A percentile compares a stretch with the other conserved stretches of the same genome.
Conservation (phyloP, 2,888 invertebrate genomes). For the Onchidella celtica region DNA sequence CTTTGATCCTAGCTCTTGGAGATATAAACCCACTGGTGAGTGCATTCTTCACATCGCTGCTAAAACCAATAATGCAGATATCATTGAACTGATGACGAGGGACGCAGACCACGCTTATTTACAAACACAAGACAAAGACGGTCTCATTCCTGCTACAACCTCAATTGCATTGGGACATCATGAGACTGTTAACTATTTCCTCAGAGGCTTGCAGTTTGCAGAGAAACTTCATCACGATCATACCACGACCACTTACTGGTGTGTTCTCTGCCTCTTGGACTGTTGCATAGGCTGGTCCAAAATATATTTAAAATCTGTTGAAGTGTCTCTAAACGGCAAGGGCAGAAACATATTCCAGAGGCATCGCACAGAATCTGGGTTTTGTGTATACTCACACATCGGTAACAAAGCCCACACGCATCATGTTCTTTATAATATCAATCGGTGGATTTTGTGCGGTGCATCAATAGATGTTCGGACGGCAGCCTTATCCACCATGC, state of each 20-base stretch:
- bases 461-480: slow-evolving; percentile 25
- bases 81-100: slow-evolving; percentile 42
- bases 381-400: slow-evolving; percentile 14
- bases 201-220: slow-evolving; percentile 21
- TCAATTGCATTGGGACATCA: slow-evolving; percentile 50
- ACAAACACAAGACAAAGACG: slow-evolving; percentile 42
- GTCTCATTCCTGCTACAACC: slow-evolving; percentile 50
- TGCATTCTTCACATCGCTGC: slow-evolving; percentile 58
- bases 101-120: neutral
- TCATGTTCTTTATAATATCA: slow-evolving; percentile 41
- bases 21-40: slow-evolving; percentile 47
- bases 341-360: slow-evolving; percentile 48
- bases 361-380: slow-evolving; percentile 32
- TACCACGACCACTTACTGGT: slow-evolving; percentile 46
- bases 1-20: slow-evolving; percentile 20
- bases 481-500: slow-evolving; percentile 47
- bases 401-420: slow-evolving; percentile 8
- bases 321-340: neutral
- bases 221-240: slow-evolving; percentile 40
- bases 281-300: slow-evolving; percentile 60
- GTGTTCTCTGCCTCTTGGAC: slow-evolving; percentile 56
- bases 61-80: slow-evolving; percentile 36
- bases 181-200: slow-evolving; percentile 34
- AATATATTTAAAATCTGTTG: slow-evolving; percentile 28
- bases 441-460: slow-evolving; percentile 24